A percentile compares a stretch with the other conserved stretches of the same genome.
These are phyloP conservation scores for Cephalotes varians DNA, from an alignment of 2,888 invertebrate genomes.

Conservation along the genomic window DNA sequence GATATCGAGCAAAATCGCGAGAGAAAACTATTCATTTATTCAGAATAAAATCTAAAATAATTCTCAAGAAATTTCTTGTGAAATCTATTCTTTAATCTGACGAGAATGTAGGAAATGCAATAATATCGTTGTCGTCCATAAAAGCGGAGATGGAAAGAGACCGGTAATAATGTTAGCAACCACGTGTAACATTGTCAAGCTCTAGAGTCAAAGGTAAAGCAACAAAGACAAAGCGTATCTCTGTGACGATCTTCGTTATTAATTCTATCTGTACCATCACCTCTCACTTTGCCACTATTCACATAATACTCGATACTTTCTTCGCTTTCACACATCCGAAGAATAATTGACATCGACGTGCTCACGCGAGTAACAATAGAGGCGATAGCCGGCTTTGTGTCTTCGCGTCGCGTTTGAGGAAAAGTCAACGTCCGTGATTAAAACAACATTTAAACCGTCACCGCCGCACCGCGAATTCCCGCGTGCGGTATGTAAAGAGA, in stretches of 20 bases:
- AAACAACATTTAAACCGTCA: conserved; percentile 43
- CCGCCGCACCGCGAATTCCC: conserved; percentile 67
- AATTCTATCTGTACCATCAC: conserved; percentile 13
- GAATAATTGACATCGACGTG: conserved; percentile 20
- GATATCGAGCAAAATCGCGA: not conserved
- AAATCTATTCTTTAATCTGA: not conserved
- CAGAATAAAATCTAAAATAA: not conserved
- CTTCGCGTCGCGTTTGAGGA: conserved; percentile 22
- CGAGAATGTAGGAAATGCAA: not conserved
- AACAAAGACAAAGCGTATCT: conserved; percentile 17
- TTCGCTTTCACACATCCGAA: not conserved
- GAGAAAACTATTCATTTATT: not conserved
- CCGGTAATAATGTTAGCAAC: conserved; percentile 11
- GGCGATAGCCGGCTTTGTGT: conserved; percentile 52
- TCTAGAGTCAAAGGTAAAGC: not conserved
- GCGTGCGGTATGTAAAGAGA: conserved; percentile 71
- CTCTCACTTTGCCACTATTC: conserved; percentile 13
- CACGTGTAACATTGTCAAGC: not conserved
- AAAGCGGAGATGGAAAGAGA: conserved; percentile 8
- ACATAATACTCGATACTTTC: conserved; percentile 3
- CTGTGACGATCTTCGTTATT: not conserved
- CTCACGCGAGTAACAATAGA: conserved; percentile 40
- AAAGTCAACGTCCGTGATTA: conserved; percentile 63
- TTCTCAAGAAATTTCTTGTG: not conserved
- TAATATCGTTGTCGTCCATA: not conserved